Conservation (phyloP, 2,797 vertebrate genomes). For the Pseudocheirus occidentalis region DNA sequence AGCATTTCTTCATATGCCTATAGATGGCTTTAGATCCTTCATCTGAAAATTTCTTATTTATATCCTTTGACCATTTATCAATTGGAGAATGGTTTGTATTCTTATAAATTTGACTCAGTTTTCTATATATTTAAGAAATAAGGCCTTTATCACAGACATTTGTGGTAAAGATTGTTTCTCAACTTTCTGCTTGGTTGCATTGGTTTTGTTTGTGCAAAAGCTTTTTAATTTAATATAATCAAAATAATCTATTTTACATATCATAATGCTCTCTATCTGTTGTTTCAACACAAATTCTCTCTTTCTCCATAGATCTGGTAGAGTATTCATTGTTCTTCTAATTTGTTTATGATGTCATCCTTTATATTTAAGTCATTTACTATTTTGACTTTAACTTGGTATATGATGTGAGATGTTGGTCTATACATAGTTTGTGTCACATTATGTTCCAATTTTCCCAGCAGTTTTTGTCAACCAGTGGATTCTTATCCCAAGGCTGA, state of each 20-base stretch:
- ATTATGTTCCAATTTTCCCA: background rate
- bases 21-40: background rate
- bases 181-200: background rate
- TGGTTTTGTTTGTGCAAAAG: background rate
- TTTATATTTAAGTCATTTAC: background rate
- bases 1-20: background rate
- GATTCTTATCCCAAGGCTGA: background rate
- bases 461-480: background rate
- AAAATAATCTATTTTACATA: background rate
- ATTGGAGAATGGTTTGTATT: background rate
- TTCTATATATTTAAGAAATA: background rate
- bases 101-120: background rate
- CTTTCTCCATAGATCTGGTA: background rate
- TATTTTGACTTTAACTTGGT: background rate
- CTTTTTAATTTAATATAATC: background rate
- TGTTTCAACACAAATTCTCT: background rate
- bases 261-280: background rate
- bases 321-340: background rate
- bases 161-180: background rate
- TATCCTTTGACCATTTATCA: background rate
- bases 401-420: background rate
- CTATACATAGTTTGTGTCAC: background rate
- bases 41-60: background rate
- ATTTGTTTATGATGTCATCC: background rate
- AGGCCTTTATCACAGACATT: background rate